A percentile compares a stretch with the other conserved stretches of the same genome.
These are phyloP conservation scores for Taurulus bubalis DNA, from an alignment of 2,113 vertebrate genomes.

Conservation along the genomic window DNA sequence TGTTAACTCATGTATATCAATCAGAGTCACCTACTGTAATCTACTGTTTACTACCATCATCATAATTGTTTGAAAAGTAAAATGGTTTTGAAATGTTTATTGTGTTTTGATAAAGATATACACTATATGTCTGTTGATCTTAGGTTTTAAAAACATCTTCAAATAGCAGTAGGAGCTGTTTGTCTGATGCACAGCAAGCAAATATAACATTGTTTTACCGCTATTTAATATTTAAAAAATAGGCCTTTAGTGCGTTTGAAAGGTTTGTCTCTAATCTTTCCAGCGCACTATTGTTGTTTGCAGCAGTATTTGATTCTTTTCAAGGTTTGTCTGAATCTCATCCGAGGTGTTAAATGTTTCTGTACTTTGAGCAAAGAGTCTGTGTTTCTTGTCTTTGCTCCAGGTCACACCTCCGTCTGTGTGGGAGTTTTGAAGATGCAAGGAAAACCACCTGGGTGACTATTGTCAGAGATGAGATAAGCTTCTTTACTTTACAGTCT, in stretches of 20 bases:
- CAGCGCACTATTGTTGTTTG: not conserved
- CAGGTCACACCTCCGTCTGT: not conserved
- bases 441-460: not conserved
- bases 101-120: too few relatives aligned
- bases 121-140: too few relatives aligned
- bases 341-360: not conserved
- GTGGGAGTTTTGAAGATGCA: not conserved
- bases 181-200: too few relatives aligned
- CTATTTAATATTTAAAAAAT: too few relatives aligned
- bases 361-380: not conserved
- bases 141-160: too few relatives aligned
- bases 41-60: too few relatives aligned
- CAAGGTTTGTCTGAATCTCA: accelerated
- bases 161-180: too few relatives aligned
- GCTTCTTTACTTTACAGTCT: too few relatives aligned
- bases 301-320: not conserved
- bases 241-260: not conserved
- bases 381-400: accelerated
- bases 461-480: not conserved
- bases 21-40: not conserved
- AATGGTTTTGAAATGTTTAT: too few relatives aligned
- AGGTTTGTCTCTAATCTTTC: not conserved
- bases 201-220: not conserved
- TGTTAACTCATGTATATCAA: not conserved
- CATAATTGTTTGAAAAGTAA: too few relatives aligned